phyloP scores from a whole-genome alignment of 2,888 invertebrate species.

The Troides oblongomaculatus region DNA sequence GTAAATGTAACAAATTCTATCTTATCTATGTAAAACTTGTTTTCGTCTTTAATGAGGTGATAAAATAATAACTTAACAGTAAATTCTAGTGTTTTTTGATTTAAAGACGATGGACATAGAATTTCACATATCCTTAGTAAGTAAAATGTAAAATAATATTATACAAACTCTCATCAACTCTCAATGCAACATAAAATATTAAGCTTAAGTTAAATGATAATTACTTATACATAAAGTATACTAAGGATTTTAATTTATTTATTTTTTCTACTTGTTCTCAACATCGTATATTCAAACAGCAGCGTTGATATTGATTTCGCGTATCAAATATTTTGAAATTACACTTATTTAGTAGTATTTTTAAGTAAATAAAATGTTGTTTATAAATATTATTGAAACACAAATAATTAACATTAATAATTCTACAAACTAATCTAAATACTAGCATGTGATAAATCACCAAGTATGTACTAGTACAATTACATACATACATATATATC shows the following conservation, averaged over 20 bases:
- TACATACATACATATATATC: no score
- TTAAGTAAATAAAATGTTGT: no score
- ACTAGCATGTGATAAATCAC: background rate
- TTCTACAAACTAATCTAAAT: background rate
- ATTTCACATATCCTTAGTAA: background rate
- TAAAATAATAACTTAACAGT: background rate
- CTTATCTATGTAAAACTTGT: background rate
- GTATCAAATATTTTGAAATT: no score
- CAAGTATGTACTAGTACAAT: background rate
- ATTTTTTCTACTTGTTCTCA: no score
- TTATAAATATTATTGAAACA: background rate
- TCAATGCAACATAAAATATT: no score
- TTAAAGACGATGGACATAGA: background rate
- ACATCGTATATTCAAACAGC: no score
- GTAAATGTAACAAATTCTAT: background rate
- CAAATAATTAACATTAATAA: background rate
- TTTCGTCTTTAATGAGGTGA: background rate
- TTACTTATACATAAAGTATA: no score
- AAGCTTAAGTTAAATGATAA: no score
- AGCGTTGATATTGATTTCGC: no score
- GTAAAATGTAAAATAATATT: background rate
- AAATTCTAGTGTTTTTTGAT: background rate
- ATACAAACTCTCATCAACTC: no score
- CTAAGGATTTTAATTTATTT: no score
- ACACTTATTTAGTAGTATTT: no score